These are phyloP conservation scores for Drosophila subquinaria DNA, from an alignment of 2,888 invertebrate species.

Conservation along the genomic window DNA sequence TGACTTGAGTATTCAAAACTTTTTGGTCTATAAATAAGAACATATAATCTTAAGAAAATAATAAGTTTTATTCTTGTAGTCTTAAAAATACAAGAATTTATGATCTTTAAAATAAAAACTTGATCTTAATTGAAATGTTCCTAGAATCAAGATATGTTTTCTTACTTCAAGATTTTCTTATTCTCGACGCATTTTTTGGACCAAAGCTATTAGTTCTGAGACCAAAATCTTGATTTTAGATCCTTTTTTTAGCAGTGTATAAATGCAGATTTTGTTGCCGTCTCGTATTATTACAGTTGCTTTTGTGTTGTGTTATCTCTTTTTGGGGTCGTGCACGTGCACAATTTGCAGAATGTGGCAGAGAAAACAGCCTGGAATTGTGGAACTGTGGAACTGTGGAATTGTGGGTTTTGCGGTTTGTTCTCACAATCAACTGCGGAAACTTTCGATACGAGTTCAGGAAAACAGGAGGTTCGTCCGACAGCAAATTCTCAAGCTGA, in stretches of 20 bases:
- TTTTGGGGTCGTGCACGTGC: constrained; percentile 17
- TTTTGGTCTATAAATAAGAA: too few relatives aligned
- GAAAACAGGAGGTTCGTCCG: constrained; percentile 7
- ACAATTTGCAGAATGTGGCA: constrained; percentile 32
- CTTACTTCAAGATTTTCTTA: too few relatives aligned
- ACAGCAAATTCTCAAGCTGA: constrained; percentile 11
- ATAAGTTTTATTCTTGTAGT: too few relatives aligned
- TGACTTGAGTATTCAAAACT: too few relatives aligned
- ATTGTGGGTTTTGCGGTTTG: constrained; percentile 17
- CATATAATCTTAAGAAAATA: too few relatives aligned
- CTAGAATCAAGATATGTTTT: too few relatives aligned
- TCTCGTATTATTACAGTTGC: neutral
- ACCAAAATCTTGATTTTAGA: too few relatives aligned
- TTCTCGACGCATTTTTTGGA: too few relatives aligned
- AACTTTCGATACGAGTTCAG: constrained; percentile 30
- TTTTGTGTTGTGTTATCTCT: neutral
- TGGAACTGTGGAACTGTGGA: constrained; percentile 20
- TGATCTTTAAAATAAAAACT: too few relatives aligned
- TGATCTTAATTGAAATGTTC: too few relatives aligned
- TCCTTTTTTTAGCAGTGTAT: neutral
- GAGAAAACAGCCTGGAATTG: constrained; percentile 31
- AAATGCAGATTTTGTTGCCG: constrained; percentile 30
- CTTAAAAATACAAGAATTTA: too few relatives aligned
- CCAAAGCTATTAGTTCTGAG: too few relatives aligned
- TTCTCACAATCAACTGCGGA: constrained; percentile 26